Conservation (phyloP, 1,140 invertebrate species). For the Drosophila parabipectinata region DNA sequence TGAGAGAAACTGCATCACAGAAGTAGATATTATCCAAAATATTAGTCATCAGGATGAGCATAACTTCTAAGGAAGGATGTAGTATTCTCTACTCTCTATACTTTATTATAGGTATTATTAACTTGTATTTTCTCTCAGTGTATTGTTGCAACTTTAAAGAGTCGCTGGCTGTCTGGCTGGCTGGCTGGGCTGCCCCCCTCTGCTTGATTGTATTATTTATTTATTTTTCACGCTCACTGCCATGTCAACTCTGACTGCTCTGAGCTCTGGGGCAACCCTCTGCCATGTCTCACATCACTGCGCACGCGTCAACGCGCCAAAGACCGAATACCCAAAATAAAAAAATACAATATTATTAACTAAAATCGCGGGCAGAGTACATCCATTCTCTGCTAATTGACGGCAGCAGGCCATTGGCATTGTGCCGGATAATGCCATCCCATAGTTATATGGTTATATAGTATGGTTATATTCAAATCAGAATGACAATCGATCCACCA, state of each 20-base stretch:
- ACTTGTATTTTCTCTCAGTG: neutral
- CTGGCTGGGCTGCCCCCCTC: neutral
- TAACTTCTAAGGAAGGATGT: too few relatives aligned
- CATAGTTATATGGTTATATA: too few relatives aligned
- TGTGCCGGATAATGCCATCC: slow-evolving; percentile 15
- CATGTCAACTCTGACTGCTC: slow-evolving; percentile 56
- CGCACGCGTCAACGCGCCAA: slow-evolving; percentile 64
- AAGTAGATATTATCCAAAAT: too few relatives aligned
- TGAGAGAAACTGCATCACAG: neutral
- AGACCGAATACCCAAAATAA: slow-evolving; percentile 28
- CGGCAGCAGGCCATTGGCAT: slow-evolving; percentile 38
- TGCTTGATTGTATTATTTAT: slow-evolving; percentile 70
- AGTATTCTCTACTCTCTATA: too few relatives aligned
- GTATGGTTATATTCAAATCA: too few relatives aligned
- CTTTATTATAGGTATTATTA: too few relatives aligned
- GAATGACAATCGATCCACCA: too few relatives aligned
- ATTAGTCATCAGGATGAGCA: too few relatives aligned
- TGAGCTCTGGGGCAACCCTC: slow-evolving; percentile 43
- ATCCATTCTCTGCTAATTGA: slow-evolving; percentile 68
- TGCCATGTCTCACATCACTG: slow-evolving; percentile 73
- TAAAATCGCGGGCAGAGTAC: slow-evolving; percentile 14
- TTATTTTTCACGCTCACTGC: slow-evolving; percentile 78
- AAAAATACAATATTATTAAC: slow-evolving; percentile 33
- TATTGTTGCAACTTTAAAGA: slow-evolving; percentile 72
- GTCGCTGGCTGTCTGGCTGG: slow-evolving; percentile 13